Percentiles rank a stretch among this genome's conserved stretches.
These are phyloP conservation scores for Leptinotarsa texana DNA, from an alignment of 1,140 invertebrate genomes.

Conservation along the genomic window DNA sequence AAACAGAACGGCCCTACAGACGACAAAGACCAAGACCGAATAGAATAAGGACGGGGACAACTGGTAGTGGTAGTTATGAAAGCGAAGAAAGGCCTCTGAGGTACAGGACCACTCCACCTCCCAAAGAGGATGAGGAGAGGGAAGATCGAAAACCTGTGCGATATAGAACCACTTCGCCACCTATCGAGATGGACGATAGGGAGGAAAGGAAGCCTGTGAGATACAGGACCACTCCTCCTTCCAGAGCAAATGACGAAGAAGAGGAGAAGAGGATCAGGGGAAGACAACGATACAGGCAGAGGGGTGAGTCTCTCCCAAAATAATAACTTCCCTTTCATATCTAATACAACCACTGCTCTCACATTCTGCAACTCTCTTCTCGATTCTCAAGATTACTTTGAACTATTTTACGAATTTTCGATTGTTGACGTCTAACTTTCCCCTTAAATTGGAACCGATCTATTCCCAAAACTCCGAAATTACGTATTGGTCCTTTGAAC, in stretches of 20 bases:
- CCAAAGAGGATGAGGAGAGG: conserved; percentile 13
- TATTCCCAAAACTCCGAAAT: too few species aligned
- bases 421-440: too few species aligned
- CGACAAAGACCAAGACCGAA: conserved; percentile 36
- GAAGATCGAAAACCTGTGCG: conserved; percentile 19
- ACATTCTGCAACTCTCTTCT: too few species aligned
- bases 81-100: conserved; percentile 20
- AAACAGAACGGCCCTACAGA: conserved; percentile 43
- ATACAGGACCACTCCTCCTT: conserved; percentile 33
- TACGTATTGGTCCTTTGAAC: too few species aligned
- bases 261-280: conserved; percentile 22
- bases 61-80: conserved; percentile 1
- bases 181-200: conserved; percentile 11
- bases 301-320: conserved; percentile 9
- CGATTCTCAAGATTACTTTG: too few species aligned
- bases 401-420: too few species aligned
- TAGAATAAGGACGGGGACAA: not conserved
- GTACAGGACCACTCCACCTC: conserved; percentile 31
- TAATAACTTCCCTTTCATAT: too few species aligned
- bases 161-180: conserved; percentile 32
- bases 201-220: conserved; percentile 20
- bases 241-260: conserved; percentile 11
- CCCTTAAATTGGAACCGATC: too few species aligned
- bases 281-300: conserved; percentile 30
- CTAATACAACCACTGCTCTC: too few species aligned